Conservation (phyloP, 2,888 invertebrate species). For the Aethes cnicana region DNA sequence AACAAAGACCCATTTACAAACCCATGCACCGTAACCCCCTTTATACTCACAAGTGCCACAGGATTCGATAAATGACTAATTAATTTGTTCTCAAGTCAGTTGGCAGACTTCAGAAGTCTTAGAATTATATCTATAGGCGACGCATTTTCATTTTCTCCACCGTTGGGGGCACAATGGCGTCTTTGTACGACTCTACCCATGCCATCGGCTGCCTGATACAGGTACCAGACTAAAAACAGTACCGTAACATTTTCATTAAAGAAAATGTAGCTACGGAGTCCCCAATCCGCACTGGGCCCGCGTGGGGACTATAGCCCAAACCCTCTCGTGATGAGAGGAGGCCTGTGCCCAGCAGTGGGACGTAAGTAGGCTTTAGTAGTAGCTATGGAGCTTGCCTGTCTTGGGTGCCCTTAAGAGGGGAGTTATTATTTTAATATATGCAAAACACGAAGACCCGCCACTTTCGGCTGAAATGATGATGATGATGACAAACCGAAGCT, state of each 20-base stretch:
- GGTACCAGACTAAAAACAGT: slow-evolving; percentile 4
- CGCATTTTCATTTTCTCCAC: slow-evolving; percentile 27
- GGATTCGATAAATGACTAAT: slow-evolving; percentile 25
- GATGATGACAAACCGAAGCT: too few relatives aligned
- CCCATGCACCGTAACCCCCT: not conserved
- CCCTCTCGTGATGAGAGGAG: too few relatives aligned
- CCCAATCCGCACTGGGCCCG: not conserved
- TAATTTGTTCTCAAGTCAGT: slow-evolving; percentile 26
- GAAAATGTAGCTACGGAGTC: too few relatives aligned
- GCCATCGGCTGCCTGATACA: slow-evolving; percentile 15
- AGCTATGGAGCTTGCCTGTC: too few relatives aligned
- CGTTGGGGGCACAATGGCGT: slow-evolving; percentile 25
- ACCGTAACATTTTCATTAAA: not conserved
- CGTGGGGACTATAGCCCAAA: too few relatives aligned
- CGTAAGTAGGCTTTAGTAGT: too few relatives aligned
- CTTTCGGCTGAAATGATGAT: too few relatives aligned
- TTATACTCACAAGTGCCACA: not conserved
- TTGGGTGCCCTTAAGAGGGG: too few relatives aligned
- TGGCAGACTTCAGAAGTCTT: slow-evolving; percentile 25
- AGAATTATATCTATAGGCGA: slow-evolving; percentile 13
- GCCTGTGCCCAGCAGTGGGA: too few relatives aligned
- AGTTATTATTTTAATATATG: too few relatives aligned
- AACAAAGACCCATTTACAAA: too few relatives aligned
- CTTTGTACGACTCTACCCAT: slow-evolving; percentile 29
- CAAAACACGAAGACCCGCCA: too few relatives aligned